A percentile compares a stretch with the other conserved stretches of the same genome.
Evolutionary conservation across 2,888 invertebrate genomes (phyloP).

Genomic region (Ethmia dodecea): DNA sequence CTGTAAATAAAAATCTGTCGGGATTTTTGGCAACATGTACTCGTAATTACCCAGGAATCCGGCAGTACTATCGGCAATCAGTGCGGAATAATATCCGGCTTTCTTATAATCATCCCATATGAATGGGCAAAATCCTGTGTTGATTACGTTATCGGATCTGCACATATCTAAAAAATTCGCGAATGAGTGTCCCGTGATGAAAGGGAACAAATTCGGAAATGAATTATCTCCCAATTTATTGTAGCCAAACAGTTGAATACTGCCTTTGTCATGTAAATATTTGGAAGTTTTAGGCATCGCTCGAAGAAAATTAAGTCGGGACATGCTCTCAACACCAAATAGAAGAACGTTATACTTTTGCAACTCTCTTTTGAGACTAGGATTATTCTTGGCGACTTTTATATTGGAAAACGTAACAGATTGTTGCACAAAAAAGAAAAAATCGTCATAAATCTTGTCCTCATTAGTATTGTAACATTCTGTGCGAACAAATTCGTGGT

Average conservation of each 20-base stretch:
- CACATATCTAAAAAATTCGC: slow-evolving; percentile 78
- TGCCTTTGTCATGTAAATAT: slow-evolving; percentile 74
- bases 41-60: slow-evolving; percentile 30
- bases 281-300: slow-evolving; percentile 84
- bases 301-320: slow-evolving; percentile 86
- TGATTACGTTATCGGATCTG: slow-evolving; percentile 61
- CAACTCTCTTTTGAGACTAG: too few species aligned
- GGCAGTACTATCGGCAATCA: slow-evolving; percentile 85
- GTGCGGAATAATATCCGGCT: slow-evolving; percentile 83
- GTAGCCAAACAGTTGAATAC: slow-evolving; percentile 88
- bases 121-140: slow-evolving; percentile 85
- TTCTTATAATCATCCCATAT: slow-evolving; percentile 87
- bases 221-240: slow-evolving; percentile 94
- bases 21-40: slow-evolving; percentile 73
- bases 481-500: slow-evolving; percentile 81
- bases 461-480: slow-evolving; percentile 68
- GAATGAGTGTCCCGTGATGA: slow-evolving; percentile 81
- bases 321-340: slow-evolving; percentile 89
- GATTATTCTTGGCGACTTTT: too few species aligned
- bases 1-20: slow-evolving; percentile 89
- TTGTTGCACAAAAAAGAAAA: not conserved
- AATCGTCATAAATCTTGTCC: slow-evolving; percentile 26
- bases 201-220: slow-evolving; percentile 89
- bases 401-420: too few species aligned
- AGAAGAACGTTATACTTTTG: slow-evolving; percentile 88